Evolutionary conservation across 2,113 vertebrate species (phyloP).

Genomic region (Phasianus colchicus): DNA sequence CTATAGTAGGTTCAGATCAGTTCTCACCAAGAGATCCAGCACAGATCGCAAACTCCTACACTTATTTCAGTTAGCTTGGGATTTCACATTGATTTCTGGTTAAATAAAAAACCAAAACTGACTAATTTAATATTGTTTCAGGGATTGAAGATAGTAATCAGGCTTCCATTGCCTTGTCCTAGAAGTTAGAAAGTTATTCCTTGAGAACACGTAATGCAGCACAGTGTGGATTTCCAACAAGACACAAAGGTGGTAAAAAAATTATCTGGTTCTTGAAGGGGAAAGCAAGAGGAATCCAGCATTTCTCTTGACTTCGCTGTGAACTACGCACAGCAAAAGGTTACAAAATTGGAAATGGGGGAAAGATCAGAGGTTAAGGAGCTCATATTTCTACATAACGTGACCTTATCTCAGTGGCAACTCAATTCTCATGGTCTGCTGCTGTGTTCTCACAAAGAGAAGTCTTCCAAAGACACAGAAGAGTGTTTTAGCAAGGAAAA

Average conservation of each 20-base stretch:
- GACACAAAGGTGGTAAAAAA: background rate
- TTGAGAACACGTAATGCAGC: background rate
- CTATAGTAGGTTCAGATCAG: background rate
- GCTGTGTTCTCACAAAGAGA: constrained; percentile 51
- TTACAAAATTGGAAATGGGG: background rate
- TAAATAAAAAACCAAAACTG: background rate
- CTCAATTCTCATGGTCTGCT: constrained; percentile 51
- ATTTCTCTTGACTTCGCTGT: background rate
- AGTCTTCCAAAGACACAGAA: background rate
- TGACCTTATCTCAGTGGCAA: constrained; percentile 37
- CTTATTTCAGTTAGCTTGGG: accelerated
- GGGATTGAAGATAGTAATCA: background rate
- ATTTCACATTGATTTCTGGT: background rate
- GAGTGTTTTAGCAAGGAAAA: background rate
- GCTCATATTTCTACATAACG: constrained; percentile 61
- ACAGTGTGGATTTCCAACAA: background rate
- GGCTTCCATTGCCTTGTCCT: background rate
- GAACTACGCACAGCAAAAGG: background rate
- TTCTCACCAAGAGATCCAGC: background rate
- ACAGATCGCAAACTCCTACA: background rate
- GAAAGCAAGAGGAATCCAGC: constrained; percentile 9
- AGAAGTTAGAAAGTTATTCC: background rate
- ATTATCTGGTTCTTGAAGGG: background rate
- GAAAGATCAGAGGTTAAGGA: constrained; percentile 62
- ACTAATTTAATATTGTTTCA: background rate